phyloP scores from a whole-genome alignment of 1,140 invertebrate genomes.

The Drosophila ambigua region DNA sequence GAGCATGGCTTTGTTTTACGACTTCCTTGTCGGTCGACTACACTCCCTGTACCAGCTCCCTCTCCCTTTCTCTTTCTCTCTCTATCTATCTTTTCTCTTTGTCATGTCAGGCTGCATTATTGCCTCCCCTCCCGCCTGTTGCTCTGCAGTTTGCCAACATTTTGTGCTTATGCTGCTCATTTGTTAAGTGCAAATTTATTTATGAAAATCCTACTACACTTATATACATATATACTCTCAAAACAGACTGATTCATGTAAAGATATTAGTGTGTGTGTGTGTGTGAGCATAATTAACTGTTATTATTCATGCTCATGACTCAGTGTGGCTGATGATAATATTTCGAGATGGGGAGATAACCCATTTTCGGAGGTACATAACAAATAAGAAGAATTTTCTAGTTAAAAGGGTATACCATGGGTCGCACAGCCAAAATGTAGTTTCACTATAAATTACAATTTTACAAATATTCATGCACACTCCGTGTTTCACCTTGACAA shows the following conservation, averaged over 20 bases:
- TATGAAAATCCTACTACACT: slow-evolving; percentile 58
- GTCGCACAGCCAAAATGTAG: no score
- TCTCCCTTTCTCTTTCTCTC: no score
- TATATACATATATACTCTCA: slow-evolving; percentile 1
- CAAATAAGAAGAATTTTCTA: not conserved
- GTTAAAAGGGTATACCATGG: no score
- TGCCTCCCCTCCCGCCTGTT: slow-evolving; percentile 54
- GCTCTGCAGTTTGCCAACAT: slow-evolving; percentile 67
- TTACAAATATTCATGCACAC: no score
- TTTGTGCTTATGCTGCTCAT: slow-evolving; percentile 63
- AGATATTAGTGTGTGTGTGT: slow-evolving; percentile 1
- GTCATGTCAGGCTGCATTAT: slow-evolving; percentile 16
- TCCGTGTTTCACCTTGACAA: slow-evolving; percentile 18
- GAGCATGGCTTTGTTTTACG: slow-evolving; percentile 69
- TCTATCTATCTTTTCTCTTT: not conserved
- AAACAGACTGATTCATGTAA: slow-evolving; percentile 22
- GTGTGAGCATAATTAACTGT: slow-evolving; percentile 64
- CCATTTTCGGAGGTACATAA: not conserved
- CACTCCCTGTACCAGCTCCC: not conserved
- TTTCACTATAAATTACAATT: no score
- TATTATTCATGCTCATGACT: slow-evolving; percentile 77
- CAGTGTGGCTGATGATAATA: slow-evolving; percentile 35
- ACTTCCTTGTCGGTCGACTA: slow-evolving; percentile 67
- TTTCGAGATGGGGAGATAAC: slow-evolving; percentile 16
- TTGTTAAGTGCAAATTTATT: slow-evolving; percentile 78